phyloP scores from a whole-genome alignment of 2,113 vertebrate species.

The Hystrix cristata region DNA sequence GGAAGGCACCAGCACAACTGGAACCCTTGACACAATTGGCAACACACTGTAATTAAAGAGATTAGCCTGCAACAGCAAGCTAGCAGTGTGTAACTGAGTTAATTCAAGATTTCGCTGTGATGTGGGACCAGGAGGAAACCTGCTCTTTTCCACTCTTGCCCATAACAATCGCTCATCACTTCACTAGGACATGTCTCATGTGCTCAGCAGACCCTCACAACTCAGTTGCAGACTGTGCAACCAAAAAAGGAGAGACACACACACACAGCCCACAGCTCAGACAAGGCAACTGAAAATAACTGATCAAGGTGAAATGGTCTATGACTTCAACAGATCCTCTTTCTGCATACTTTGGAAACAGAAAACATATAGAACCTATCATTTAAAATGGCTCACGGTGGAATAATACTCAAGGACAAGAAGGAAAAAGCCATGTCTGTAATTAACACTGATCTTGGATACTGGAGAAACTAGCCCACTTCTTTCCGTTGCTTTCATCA shows the following conservation, averaged over 20 bases:
- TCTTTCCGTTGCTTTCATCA: slow-evolving; percentile 57
- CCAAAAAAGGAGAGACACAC: background rate
- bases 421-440: background rate
- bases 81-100: background rate
- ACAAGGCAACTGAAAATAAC: background rate
- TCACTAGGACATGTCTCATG: background rate
- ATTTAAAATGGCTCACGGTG: background rate
- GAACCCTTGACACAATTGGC: background rate
- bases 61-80: background rate
- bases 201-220: background rate
- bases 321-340: background rate
- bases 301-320: background rate
- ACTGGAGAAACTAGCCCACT: slow-evolving; percentile 36
- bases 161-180: background rate
- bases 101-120: background rate
- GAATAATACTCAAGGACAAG: slow-evolving; percentile 44
- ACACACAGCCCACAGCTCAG: background rate
- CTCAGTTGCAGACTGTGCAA: background rate
- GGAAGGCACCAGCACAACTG: background rate
- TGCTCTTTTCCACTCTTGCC: background rate
- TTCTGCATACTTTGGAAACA: slow-evolving; percentile 24
- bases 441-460: slow-evolving; percentile 63
- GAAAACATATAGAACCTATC: slow-evolving; percentile 7
- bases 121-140: background rate
- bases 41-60: background rate